phyloP scores from a whole-genome alignment of 2,113 vertebrate genomes.

The Marmota flaviventris region DNA sequence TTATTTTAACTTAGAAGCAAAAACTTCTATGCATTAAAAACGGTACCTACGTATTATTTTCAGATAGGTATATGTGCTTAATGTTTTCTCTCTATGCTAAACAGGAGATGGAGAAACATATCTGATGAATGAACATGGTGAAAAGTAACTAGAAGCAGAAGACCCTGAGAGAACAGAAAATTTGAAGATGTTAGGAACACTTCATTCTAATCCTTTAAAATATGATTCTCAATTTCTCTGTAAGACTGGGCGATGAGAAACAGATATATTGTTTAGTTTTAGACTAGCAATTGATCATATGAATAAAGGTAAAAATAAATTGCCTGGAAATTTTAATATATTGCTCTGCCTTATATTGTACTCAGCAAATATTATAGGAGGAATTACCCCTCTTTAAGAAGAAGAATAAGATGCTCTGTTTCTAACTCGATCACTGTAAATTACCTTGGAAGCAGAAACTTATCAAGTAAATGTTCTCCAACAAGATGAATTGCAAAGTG shows the following conservation, averaged over 20 bases:
- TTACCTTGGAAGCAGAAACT: constrained; percentile 1
- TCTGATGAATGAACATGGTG: constrained; percentile 12
- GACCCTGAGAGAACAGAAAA: constrained; percentile 6
- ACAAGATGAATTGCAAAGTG: constrained; percentile 54
- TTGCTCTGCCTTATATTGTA: neutral
- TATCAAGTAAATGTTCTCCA: neutral
- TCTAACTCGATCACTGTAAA: constrained; percentile 8
- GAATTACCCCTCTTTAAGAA: constrained; percentile 55
- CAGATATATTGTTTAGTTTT: constrained; percentile 5
- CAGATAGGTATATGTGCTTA: neutral
- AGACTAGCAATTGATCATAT: neutral
- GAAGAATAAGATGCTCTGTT: constrained; percentile 15
- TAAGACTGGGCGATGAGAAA: neutral
- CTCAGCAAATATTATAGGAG: neutral
- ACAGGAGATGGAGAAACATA: neutral
- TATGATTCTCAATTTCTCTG: constrained; percentile 5
- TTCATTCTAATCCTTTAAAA: constrained; percentile 47
- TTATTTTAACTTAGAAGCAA: constrained; percentile 44
- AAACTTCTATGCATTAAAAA: constrained; percentile 7
- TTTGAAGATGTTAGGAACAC: neutral
- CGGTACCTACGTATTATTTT: constrained; percentile 37
- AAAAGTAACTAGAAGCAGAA: constrained; percentile 32
- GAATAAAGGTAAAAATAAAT: constrained; percentile 56
- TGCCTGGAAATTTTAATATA: constrained; percentile 29
- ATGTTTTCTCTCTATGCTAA: constrained; percentile 8